Evolutionary conservation across 2,113 vertebrate species (phyloP).

Genomic region (Upupa epops): DNA sequence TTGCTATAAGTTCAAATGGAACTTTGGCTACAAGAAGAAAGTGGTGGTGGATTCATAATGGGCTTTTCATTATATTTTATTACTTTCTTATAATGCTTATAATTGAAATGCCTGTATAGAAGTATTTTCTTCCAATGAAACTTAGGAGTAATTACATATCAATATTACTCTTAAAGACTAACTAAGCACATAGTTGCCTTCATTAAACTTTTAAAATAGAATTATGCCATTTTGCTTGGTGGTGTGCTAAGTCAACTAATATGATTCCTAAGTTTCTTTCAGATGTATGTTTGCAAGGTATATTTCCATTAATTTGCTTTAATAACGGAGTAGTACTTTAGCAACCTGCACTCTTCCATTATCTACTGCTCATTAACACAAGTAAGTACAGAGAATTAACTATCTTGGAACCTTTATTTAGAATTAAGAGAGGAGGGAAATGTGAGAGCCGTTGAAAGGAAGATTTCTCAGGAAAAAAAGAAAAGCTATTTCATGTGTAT

Average conservation of each 20-base stretch:
- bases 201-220: background rate
- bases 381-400: background rate
- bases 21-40: background rate
- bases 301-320: background rate
- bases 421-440: background rate
- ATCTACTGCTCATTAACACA: background rate
- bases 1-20: background rate
- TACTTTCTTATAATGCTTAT: background rate
- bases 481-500: background rate
- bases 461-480: conserved; percentile 17
- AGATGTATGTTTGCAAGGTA: background rate
- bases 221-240: background rate
- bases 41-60: background rate
- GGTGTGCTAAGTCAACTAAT: background rate
- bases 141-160: background rate
- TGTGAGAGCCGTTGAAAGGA: background rate
- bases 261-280: background rate
- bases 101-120: background rate
- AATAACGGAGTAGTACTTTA: background rate
- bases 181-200: background rate
- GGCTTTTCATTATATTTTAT: background rate
- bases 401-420: background rate
- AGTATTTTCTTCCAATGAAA: background rate
- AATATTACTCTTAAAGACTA: background rate
- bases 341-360: background rate